Evolutionary conservation across 1,140 invertebrate genomes (phyloP), one percentile per base, ranked within the genome.

Genomic region (Sycophaga agraensis): DNA sequence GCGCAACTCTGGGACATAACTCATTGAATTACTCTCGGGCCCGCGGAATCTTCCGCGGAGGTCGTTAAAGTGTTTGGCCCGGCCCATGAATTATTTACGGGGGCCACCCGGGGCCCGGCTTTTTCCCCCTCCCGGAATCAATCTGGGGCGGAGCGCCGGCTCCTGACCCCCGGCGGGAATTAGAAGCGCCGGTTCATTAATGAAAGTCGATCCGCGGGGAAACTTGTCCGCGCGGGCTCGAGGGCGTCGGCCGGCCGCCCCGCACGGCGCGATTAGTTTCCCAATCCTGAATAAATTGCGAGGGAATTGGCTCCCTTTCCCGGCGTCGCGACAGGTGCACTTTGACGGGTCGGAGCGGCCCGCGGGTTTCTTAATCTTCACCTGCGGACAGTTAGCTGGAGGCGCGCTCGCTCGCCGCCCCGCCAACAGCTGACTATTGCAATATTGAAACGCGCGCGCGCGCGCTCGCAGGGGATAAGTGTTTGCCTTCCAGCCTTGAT

Each of bases 391-490:
- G 42, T 8, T n/a, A n/a, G n/a, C 40, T 19, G 16, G 40, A 19
- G 22, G 11, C 21, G 43, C 2, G 34, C 19, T 39, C 37, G n/a
- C 22, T 28, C 42, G 26, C 28, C 7, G 21, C 14, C 19, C 17
- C 28, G 21, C 11, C 22, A 50, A 35, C 4, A 56, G 67, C 70
- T 61, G 43, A 40, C 5, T 56, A 58, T 74, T 70, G 68, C 70
- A 70, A 70, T 75, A 73, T 70, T 61, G 65, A 69, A 73, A 72
- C n/a, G n/a, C n/a, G n/a, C n/a, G n/a, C n/a, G n/a, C n/a, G n/a
- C n/a, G n/a, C n/a, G n/a, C 73, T 71, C 63, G 54, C 51, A 31
- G 55, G 39, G 66, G 67, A 66, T 70, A 70, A 71, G 72, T 71
- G 73, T 56, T 70, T 68, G 66, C 61, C 63, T 45, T 58, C 26